Percentiles rank a stretch among this genome's conserved stretches.
These are phyloP conservation scores for Tetranychus truncatus DNA, from an alignment of 2,888 invertebrate genomes.

Conservation along the genomic window DNA sequence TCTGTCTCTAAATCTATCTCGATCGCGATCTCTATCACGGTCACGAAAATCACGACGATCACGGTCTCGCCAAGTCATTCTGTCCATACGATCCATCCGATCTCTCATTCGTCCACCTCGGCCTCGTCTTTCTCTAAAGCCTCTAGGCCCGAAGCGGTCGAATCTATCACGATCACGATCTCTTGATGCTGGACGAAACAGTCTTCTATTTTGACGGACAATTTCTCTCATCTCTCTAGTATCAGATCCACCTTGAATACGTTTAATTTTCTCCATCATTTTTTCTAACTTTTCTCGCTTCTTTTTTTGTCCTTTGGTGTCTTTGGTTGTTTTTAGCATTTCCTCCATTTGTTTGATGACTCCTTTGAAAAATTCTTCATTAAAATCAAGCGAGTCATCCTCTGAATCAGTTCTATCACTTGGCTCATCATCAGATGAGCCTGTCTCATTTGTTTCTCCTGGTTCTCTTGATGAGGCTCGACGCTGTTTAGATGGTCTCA, in stretches of 20 bases:
- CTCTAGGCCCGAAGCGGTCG: neutral
- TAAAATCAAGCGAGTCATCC: neutral
- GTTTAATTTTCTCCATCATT: slow-evolving; percentile 11
- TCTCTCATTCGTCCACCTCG: neutral
- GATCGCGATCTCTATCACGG: slow-evolving; percentile 8
- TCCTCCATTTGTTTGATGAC: slow-evolving; percentile 16
- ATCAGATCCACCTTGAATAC: neutral
- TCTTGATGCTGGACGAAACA: neutral
- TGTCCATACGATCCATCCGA: neutral
- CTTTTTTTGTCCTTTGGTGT: slow-evolving; percentile 9
- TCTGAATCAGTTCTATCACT: slow-evolving; percentile 8
- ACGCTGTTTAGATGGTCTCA: slow-evolving; percentile 3
- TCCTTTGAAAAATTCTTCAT: slow-evolving; percentile 9
- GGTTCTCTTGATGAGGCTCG: neutral
- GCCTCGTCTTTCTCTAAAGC: slow-evolving; percentile 3
- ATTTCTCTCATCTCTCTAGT: slow-evolving; percentile 11
- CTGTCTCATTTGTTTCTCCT: neutral
- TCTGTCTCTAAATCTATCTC: slow-evolving; percentile 9
- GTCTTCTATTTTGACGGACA: neutral
- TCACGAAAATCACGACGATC: neutral
- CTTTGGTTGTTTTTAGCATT: slow-evolving; percentile 15
- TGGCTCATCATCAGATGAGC: slow-evolving; percentile 2
- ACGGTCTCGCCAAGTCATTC: slow-evolving; percentile 7
- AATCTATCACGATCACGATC: slow-evolving; percentile 8
- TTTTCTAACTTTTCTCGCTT: neutral